These are phyloP conservation scores for Battus philenor DNA, from an alignment of 1,140 invertebrate species.

Conservation along the genomic window DNA sequence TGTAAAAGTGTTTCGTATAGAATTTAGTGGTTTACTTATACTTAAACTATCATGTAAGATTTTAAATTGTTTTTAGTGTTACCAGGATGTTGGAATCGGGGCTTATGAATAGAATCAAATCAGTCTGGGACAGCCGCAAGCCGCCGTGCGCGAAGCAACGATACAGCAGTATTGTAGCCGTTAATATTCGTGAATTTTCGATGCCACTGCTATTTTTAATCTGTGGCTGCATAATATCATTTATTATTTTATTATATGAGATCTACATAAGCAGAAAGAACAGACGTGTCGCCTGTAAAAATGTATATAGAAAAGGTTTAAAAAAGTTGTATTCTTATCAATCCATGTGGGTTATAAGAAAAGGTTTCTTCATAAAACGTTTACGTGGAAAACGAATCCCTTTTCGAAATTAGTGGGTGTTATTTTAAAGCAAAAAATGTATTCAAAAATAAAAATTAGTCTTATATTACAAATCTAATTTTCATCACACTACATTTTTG, in stretches of 20 bases:
- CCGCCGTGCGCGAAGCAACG: slow-evolving; percentile 71
- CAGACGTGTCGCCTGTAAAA: slow-evolving; percentile 7
- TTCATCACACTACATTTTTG: not conserved
- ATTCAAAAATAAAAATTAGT: too few relatives aligned
- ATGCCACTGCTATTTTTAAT: slow-evolving; percentile 65
- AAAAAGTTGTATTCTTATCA: too few relatives aligned
- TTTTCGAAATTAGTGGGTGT: not conserved
- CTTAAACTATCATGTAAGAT: too few relatives aligned
- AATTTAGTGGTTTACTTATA: too few relatives aligned
- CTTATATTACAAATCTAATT: not conserved
- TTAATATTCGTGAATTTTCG: slow-evolving; percentile 65
- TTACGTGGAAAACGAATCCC: not conserved
- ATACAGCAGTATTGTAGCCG: slow-evolving; percentile 67
- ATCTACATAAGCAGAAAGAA: slow-evolving; percentile 32
- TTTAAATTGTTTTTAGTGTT: slow-evolving; percentile 59
- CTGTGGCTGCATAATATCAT: slow-evolving; percentile 52
- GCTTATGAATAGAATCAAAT: slow-evolving; percentile 66
- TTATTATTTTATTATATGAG: slow-evolving; percentile 58
- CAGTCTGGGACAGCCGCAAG: slow-evolving; percentile 71
- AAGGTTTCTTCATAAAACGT: not conserved
- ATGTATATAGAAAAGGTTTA: too few relatives aligned
- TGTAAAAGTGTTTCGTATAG: too few relatives aligned
- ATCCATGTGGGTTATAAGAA: too few relatives aligned
- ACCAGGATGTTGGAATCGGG: slow-evolving; percentile 71
- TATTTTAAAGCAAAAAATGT: too few relatives aligned